Conservation (phyloP, 1,140 invertebrate genomes). For the Drosophila repleta region DNA sequence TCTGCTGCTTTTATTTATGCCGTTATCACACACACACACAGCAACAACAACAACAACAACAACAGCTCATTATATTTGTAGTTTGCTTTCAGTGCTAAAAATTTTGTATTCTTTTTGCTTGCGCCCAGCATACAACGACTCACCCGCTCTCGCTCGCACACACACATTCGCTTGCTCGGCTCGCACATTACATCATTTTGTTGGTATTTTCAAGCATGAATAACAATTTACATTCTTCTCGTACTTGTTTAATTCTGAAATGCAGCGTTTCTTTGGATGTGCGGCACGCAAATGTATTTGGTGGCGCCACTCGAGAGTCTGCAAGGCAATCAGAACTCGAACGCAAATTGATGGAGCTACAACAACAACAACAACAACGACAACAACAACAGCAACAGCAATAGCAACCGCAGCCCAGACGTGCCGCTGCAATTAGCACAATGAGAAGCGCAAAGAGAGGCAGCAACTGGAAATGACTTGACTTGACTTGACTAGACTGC, state of each 20-base stretch:
- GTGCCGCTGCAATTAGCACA: conserved; percentile 17
- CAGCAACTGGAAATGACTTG: not conserved
- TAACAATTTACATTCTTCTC: conserved; percentile 63
- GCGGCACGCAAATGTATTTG: conserved; percentile 76
- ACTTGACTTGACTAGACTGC: conserved; percentile 1
- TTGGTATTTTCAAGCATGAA: conserved; percentile 73
- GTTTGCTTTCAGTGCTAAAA: conserved; percentile 19
- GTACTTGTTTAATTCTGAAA: not conserved
- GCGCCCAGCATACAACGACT: not conserved
- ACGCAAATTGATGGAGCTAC: conserved; percentile 10
- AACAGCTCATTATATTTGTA: conserved; percentile 39
- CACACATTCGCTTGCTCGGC: not conserved
- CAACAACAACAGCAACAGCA: too few relatives aligned
- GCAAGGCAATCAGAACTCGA: conserved; percentile 26
- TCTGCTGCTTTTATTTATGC: conserved; percentile 61
- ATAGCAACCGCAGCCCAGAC: too few relatives aligned
- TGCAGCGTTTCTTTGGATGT: conserved; percentile 77
- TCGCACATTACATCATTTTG: conserved; percentile 70
- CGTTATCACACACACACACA: conserved; percentile 46
- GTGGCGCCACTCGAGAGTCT: conserved; percentile 76
- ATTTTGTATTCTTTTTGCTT: conserved; percentile 26
- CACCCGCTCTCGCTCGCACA: conserved; percentile 4
- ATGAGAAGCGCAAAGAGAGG: conserved; percentile 8
- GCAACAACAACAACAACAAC: conserved; percentile 23
- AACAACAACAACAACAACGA: too few relatives aligned